These are phyloP conservation scores for Sebastes miniatus DNA, from an alignment of 2,797 vertebrate genomes.

Conservation along the genomic window DNA sequence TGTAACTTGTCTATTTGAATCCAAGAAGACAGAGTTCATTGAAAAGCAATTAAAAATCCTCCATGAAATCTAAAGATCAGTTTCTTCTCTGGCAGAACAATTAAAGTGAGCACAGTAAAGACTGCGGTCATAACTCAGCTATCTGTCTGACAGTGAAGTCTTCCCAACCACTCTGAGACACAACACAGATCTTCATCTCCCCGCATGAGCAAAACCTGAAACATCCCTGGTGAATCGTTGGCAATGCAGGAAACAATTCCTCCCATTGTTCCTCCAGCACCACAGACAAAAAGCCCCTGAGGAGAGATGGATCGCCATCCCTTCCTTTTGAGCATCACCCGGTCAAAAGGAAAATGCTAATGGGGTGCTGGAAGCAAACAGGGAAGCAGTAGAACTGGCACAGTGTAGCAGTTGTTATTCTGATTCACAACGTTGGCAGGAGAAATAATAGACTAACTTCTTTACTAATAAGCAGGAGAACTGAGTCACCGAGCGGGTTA, in stretches of 20 bases:
- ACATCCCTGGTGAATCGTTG: conserved; percentile 40
- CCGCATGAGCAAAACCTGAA: conserved; percentile 15
- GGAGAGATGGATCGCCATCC: conserved; percentile 38
- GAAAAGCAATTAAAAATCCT: not conserved
- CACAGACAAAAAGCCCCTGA: conserved; percentile 27
- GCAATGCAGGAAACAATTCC: conserved; percentile 41
- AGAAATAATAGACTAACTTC: conserved; percentile 46
- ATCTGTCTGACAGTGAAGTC: not conserved
- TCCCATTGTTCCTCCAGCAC: conserved; percentile 29
- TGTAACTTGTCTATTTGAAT: not conserved
- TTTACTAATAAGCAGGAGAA: conserved; percentile 8
- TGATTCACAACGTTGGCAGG: conserved; percentile 30
- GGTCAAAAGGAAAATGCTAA: conserved; percentile 59
- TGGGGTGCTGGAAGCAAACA: conserved; percentile 31
- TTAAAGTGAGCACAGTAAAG: not conserved
- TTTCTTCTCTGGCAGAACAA: not conserved
- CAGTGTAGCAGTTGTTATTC: conserved; percentile 38
- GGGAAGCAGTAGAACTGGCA: not conserved
- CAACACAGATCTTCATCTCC: conserved; percentile 10
- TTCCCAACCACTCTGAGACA: not conserved
- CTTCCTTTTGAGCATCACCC: conserved; percentile 36
- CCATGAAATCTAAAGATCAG: not conserved
- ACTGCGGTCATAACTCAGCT: not conserved
- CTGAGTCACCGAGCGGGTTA: conserved; percentile 10
- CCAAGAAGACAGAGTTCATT: not conserved